Evolutionary conservation across 2,797 vertebrate genomes (phyloP), one percentile per base, ranked within the genome.

Genomic region (Sphenopsis melanotis): DNA sequence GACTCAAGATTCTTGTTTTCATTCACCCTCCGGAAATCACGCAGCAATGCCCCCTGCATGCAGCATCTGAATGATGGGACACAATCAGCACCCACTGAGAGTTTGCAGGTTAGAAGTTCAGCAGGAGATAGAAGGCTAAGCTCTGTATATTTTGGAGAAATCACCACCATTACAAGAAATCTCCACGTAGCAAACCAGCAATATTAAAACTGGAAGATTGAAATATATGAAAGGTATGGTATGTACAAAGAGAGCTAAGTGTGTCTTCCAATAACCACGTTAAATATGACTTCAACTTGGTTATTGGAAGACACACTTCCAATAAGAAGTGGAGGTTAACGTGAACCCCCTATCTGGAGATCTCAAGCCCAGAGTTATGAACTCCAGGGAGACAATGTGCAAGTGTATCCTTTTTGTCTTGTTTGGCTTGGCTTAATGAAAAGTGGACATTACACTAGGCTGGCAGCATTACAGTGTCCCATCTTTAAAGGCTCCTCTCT

Each of bases 151-250:
- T 90, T 70, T 50, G 36, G 87, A 89, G 71, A 74, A 94, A 90
- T 76, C 61, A 66, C 26, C 86, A 86, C 18, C 56, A 68, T 66
- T 29, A 79, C 82, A 70, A 68, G n/a, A 95, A 95, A 87, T 42
- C 82, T 55, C 53, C 84, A 79, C 0, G 0, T 55, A 91, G 82
- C 64, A 94, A 94, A 91, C 27, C 39, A 83, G 41, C 75, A 92
- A 59, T 47, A 83, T 68, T 83, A 91, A 95, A 91, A 87, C 20
- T 44, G 29, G 32, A 87, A 91, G 41, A 83, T 6, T 84, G 50
- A 71, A 78, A 91, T 83, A 92, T 57, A 70, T 30, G 57, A 81
- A 96, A 97, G 91, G 90, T 94, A 85, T 94, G 93, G 83, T 85
- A 94, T 96, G 95, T 93, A 75, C 19, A 4, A 72, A 80, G 63